Base-by-base conservation (phyloP, 2,888 invertebrate species). In the Erebia epiphron region DNA sequence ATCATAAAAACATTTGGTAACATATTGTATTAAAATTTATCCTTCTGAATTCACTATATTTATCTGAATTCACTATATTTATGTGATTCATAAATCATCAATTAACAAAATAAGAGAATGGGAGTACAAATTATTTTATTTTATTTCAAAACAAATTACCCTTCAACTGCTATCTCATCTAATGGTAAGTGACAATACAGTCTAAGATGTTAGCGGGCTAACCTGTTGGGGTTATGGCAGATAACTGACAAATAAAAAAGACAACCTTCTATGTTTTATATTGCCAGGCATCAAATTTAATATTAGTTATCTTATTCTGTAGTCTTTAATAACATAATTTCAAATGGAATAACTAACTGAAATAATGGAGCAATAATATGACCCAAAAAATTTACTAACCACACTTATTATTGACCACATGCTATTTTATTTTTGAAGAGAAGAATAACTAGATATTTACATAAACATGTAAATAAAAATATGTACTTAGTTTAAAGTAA, bases 401-500 rank as follows among this genome's bases (percentile, higher is more conserved):
- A 57, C 56, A 57, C 56, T 57, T 56, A 21, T 56, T 9, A 21
- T 21, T 21, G 7, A 57, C 13, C 56, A 57, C 56, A 57, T 57
- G 56, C 26, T 21, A 21, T 14, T 13, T 2, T 13, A 21, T 26
- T 57, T 26, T 57, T 18, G 16, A 18, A 54, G 16, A 9, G 54
- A 18, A 26, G 11, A 57, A 3, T 16, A 9, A 18, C 16, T 13
- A 21, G 5, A 26, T 26, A 56, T 18, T 57, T 14, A 57, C 18
- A 1, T 7, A 7, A 26, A 16, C 16, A 16, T 10, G 10, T 18
- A 10, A 18, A 16, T 10, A 18, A 18, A 16, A 18, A 10, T 10
- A 16, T 1, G 16, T 7, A n/a, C n/a, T n/a, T n/a, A 16, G 9
- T 8, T 16, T 54, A 8, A 2, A 16, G 8, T 35, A 35, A 9